Conservation (phyloP, 2,797 vertebrate genomes). For the Thalassophryne amazonica region DNA sequence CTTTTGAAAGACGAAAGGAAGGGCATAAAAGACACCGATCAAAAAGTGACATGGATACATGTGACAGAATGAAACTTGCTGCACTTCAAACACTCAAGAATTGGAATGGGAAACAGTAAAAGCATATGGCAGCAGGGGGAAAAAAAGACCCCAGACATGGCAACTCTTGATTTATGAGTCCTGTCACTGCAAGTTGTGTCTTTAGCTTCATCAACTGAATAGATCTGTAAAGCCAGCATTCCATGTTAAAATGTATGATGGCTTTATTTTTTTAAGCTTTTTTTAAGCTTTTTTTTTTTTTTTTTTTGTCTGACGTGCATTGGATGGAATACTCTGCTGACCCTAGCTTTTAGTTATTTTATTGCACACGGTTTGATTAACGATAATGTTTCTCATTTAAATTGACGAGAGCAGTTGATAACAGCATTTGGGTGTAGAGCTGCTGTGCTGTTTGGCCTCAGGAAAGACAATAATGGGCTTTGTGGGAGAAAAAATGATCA, state of each 20-base stretch:
- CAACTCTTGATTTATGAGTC: constrained; percentile 51
- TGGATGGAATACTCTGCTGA: constrained; percentile 19
- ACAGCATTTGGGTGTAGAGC: constrained; percentile 42
- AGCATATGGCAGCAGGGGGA: constrained; percentile 35
- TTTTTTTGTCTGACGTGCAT: constrained; percentile 16
- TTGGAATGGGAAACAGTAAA: not conserved
- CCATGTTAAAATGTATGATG: not conserved
- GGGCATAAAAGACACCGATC: constrained; percentile 19
- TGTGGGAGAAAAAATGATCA: constrained; percentile 57
- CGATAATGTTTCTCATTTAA: constrained; percentile 47
- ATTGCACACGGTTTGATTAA: constrained; percentile 58
- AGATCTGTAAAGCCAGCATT: constrained; percentile 19
- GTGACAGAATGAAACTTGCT: constrained; percentile 1
- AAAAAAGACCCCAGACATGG: constrained; percentile 15
- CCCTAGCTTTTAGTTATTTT: constrained; percentile 31
- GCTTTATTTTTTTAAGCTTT: not conserved
- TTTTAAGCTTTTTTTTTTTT: too few species aligned
- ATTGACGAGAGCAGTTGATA: constrained; percentile 67
- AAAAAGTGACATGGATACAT: not conserved
- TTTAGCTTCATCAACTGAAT: constrained; percentile 36
- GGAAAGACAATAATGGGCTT: constrained; percentile 71
- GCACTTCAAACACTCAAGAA: not conserved
- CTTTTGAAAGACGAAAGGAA: constrained; percentile 31
- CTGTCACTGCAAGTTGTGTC: constrained; percentile 31
- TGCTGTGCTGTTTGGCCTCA: constrained; percentile 52